Conservation (phyloP, 2,113 vertebrate species). For the rat (Rattus norvegicus) region DNA sequence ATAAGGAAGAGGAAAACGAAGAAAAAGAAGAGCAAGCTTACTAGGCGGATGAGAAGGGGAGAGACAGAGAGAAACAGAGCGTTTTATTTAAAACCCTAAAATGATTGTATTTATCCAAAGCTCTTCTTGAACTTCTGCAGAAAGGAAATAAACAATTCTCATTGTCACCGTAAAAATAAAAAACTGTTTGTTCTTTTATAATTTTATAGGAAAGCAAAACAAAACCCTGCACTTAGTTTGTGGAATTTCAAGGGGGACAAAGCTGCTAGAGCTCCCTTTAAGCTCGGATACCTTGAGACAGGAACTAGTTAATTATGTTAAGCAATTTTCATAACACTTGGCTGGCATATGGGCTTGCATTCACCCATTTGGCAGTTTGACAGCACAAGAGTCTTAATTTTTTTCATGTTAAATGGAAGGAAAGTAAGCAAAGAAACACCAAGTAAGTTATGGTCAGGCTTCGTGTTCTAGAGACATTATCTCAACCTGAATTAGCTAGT, state of each 20-base stretch:
- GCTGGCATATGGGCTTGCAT: constrained; percentile 43
- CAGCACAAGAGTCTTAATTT: background rate
- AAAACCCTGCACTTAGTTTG: background rate
- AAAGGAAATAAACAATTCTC: constrained; percentile 36
- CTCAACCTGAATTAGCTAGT: background rate
- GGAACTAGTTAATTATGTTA: constrained; percentile 54
- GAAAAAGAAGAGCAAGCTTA: background rate
- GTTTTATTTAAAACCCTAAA: background rate
- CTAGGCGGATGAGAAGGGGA: background rate
- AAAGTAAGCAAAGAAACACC: constrained; percentile 44
- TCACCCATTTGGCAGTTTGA: constrained; percentile 34
- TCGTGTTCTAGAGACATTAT: constrained; percentile 12
- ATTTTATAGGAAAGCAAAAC: background rate
- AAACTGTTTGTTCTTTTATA: background rate
- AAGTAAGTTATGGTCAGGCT: constrained; percentile 19
- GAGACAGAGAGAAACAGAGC: background rate
- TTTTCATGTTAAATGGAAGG: constrained; percentile 4
- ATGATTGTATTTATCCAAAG: background rate
- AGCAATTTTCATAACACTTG: constrained; percentile 53
- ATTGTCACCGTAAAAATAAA: constrained; percentile 1
- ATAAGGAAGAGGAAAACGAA: background rate
- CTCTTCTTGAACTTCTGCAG: constrained; percentile 12
- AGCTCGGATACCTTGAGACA: constrained; percentile 25
- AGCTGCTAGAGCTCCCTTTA: constrained; percentile 33
- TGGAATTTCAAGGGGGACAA: constrained; percentile 1